Base-by-base conservation (phyloP, 2,888 invertebrate genomes). In the Himalopsyche kuldschensis region DNA sequence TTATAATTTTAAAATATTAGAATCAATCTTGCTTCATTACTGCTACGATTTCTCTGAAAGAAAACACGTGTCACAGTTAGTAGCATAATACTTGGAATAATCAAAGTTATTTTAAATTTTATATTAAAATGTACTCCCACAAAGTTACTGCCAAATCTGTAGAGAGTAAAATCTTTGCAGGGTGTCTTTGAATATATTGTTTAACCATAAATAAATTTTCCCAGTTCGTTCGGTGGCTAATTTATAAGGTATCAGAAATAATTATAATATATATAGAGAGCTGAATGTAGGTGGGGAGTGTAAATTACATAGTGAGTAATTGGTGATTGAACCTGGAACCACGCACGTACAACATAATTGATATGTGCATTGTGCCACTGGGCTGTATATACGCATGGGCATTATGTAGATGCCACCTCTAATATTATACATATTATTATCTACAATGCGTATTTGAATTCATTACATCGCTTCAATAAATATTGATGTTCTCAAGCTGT, bases 371-470 rank as follows among this genome's bases (percentile, higher is more conserved):
- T 63, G 80, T 35, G 63, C 80, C 80, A 79, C 79, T 48, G 78
- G 30, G 63, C 63, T 69, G 69, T 69, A 69, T 69, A 69, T 27
- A 69, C 69, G 27, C 55, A 55, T 20, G 32, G 76, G n/a, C 27
- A 46, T 41, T 46, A 31, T 46, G 41, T 31, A 76, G 20, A 78
- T 41, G n/a, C 48, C 79, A n/a, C 41, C 79, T 35, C 10, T 47
- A n/a, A 41, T 79, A 79, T 79, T 48, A 79, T 79, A 79, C 77
- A 47, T 79, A 47, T 79, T 79, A 79, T 79, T 47, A 79, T 79
- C 79, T 47, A 79, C 30, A 6, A 17, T 35, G 24, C 15, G 77
- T 20, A 77, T 77, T 48, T 47, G 27, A 46, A 79, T 79, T 24
- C 41, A 41, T 41, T 27, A 30, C 30, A 27, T 69, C 69, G 69